phyloP scores from a whole-genome alignment of 2,113 vertebrate species.

The Proteles cristata region DNA sequence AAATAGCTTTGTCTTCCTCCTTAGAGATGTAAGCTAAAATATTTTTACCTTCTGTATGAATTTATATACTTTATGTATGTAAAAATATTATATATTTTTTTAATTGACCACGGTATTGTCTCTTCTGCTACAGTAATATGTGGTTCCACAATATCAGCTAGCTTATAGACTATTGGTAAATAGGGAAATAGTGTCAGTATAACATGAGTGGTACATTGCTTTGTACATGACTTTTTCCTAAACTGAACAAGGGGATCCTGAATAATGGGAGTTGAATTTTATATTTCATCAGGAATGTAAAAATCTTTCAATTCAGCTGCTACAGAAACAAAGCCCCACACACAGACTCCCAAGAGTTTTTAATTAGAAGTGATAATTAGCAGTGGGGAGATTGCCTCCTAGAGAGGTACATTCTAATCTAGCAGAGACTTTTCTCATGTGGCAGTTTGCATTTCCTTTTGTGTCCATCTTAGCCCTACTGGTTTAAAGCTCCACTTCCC shows the following conservation, averaged over 20 bases:
- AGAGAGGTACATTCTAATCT: neutral
- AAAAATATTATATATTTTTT: neutral
- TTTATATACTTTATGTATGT: neutral
- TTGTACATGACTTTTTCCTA: neutral
- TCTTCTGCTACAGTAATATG: neutral
- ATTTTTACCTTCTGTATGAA: neutral
- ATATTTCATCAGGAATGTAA: neutral
- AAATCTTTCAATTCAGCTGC: neutral
- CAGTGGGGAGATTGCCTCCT: neutral
- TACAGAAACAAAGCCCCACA: neutral
- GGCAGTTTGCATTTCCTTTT: neutral
- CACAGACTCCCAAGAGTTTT: neutral
- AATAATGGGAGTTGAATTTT: constrained; percentile 15
- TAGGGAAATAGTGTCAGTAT: neutral
- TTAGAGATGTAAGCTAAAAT: neutral
- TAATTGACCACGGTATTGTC: neutral
- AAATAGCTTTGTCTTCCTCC: neutral
- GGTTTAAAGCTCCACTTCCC: neutral
- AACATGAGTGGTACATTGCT: neutral
- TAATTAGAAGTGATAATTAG: neutral
- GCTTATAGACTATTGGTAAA: neutral
- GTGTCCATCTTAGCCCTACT: neutral
- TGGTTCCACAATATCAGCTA: neutral
- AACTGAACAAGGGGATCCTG: neutral
- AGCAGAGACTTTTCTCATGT: neutral